phyloP scores from a whole-genome alignment of 1,140 invertebrate species.

The Samia ricini region DNA sequence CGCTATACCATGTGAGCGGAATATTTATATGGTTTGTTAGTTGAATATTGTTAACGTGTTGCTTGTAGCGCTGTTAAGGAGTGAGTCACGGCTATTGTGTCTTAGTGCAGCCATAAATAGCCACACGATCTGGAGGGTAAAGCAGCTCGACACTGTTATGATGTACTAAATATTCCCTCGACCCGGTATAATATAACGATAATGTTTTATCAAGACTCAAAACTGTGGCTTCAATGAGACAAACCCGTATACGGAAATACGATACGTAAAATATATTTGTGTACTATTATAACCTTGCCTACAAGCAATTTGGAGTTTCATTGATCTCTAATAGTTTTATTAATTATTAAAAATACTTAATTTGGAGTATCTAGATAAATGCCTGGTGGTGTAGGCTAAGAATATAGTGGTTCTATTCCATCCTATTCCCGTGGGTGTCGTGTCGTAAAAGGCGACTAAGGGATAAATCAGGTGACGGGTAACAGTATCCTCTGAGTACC shows the following conservation, averaged over 20 bases:
- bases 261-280: not conserved
- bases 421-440: no score
- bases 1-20: constrained; percentile 22
- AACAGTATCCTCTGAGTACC: no score
- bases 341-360: no score
- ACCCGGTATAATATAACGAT: constrained; percentile 11
- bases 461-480: no score
- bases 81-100: constrained; percentile 43
- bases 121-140: constrained; percentile 32
- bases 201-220: constrained; percentile 34
- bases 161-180: constrained; percentile 25
- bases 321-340: not conserved
- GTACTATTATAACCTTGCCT: not conserved
- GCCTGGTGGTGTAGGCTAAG: no score
- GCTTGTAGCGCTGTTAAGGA: constrained; percentile 25
- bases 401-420: no score
- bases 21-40: constrained; percentile 30
- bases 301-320: not conserved
- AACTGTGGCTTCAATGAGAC: constrained; percentile 7
- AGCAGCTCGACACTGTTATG: constrained; percentile 21
- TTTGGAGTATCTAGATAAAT: no score
- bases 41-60: constrained; percentile 32
- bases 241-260: not conserved
- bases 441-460: no score
- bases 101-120: constrained; percentile 43